Conservation (phyloP, 1,140 invertebrate genomes). For the Zelostemma sp. region DNA sequence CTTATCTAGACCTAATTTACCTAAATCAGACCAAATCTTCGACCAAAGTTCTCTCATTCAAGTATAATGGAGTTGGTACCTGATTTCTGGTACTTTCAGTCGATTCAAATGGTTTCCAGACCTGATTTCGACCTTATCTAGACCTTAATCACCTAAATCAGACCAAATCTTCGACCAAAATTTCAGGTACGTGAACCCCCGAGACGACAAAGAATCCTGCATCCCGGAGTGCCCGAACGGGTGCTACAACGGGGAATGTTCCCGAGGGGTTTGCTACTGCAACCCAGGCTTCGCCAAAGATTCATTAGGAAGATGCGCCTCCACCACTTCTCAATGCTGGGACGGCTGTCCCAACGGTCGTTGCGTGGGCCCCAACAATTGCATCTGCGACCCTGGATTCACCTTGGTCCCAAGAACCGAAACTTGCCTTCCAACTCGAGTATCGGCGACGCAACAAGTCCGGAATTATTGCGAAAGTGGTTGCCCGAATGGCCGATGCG, state of each 20-base stretch:
- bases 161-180: no score
- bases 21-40: no score
- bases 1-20: no score
- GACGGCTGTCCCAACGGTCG: conserved; percentile 42
- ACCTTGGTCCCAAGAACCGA: conserved; percentile 17
- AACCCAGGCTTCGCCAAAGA: conserved; percentile 33
- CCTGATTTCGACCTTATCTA: no score
- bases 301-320: conserved; percentile 4
- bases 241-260: conserved; percentile 48
- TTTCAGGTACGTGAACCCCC: conserved; percentile 56
- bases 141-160: no score
- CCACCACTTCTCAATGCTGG: conserved; percentile 3
- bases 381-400: conserved; percentile 46
- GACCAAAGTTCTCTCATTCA: no score
- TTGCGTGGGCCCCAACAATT: conserved; percentile 42
- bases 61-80: no score
- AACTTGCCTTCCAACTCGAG: conserved; percentile 4
- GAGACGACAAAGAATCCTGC: conserved; percentile 52
- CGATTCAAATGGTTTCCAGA: no score
- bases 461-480: conserved; percentile 49
- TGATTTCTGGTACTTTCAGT: no score
- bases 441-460: not conserved
- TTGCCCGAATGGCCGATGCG: conserved; percentile 58
- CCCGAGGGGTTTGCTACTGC: conserved; percentile 43
- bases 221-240: conserved; percentile 40